Evolutionary conservation across 2,113 vertebrate species (phyloP).

Genomic region (Picathartes gymnocephalus): DNA sequence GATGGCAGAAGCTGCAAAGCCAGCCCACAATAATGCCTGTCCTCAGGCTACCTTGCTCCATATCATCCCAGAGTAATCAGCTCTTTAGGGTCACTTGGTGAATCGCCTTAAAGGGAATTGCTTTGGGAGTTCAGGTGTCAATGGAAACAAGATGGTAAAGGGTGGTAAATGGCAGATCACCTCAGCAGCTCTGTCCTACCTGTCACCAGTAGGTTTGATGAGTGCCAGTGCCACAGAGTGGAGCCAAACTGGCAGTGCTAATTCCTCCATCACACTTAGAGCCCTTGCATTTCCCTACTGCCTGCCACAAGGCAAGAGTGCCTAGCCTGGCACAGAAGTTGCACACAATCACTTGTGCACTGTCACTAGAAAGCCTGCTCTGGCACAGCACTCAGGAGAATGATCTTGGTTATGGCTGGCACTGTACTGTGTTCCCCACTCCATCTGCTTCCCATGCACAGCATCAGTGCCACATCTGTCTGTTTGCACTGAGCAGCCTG

Average conservation of each 20-base stretch:
- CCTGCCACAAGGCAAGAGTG: not conserved
- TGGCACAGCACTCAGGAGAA: not conserved
- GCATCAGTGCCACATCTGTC: not conserved
- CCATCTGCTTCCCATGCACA: not conserved
- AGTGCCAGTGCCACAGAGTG: fast-evolving
- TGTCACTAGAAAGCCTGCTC: not conserved
- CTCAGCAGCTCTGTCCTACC: not conserved
- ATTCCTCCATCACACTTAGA: not conserved
- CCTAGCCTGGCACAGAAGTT: not conserved
- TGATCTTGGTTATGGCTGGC: not conserved
- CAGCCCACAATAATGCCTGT: not conserved
- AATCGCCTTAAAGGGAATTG: not conserved
- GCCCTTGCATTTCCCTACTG: not conserved
- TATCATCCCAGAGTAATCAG: not conserved
- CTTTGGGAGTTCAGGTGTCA: not conserved
- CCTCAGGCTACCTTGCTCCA: not conserved
- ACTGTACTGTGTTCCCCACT: not conserved
- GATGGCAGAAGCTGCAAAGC: not conserved
- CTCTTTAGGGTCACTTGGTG: not conserved
- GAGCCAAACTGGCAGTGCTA: not conserved
- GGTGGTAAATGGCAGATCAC: not conserved
- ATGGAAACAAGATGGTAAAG: not conserved
- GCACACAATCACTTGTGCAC: not conserved
- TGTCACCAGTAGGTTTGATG: not conserved
- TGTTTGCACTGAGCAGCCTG: fast-evolving